Evolutionary conservation across 2,888 invertebrate genomes (phyloP).

Genomic region (Phlogophora meticulosa): DNA sequence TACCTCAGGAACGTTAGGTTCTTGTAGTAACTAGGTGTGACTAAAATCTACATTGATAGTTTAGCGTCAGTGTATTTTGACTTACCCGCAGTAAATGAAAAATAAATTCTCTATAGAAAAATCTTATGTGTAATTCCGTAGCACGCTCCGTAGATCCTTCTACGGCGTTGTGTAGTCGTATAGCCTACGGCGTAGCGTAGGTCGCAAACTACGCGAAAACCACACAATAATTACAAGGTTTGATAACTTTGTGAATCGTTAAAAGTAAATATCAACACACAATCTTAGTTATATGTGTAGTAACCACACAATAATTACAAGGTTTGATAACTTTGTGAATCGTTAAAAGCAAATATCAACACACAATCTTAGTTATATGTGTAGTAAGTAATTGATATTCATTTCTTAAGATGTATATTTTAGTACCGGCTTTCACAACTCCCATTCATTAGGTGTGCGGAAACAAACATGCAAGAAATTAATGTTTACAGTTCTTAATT

Average conservation of each 20-base stretch:
- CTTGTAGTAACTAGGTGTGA: no score
- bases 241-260: not conserved
- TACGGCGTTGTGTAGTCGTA: conserved; percentile 11
- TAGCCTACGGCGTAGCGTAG: conserved; percentile 35
- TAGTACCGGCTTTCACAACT: not conserved
- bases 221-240: not conserved
- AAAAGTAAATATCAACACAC: no score
- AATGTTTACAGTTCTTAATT: conserved; percentile 14
- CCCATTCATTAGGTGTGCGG: conserved; percentile 6
- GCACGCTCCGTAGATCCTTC: conserved; percentile 29
- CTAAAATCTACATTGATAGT: not conserved
- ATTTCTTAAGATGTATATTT: not conserved
- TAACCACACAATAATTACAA: not conserved
- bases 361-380: no score
- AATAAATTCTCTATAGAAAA: not conserved
- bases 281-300: no score
- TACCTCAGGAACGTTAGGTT: no score
- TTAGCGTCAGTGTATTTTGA: not conserved
- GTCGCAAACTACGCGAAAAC: not conserved
- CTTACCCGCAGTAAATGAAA: not conserved
- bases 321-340: not conserved
- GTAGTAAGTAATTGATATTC: no score
- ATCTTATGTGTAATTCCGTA: conserved; percentile 8
- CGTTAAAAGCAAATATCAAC: no score
- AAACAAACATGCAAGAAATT: conserved; percentile 18